A percentile compares a stretch with the other conserved stretches of the same genome.
phyloP scores from a whole-genome alignment of 2,888 invertebrate genomes.

The Brachyptera putata region DNA sequence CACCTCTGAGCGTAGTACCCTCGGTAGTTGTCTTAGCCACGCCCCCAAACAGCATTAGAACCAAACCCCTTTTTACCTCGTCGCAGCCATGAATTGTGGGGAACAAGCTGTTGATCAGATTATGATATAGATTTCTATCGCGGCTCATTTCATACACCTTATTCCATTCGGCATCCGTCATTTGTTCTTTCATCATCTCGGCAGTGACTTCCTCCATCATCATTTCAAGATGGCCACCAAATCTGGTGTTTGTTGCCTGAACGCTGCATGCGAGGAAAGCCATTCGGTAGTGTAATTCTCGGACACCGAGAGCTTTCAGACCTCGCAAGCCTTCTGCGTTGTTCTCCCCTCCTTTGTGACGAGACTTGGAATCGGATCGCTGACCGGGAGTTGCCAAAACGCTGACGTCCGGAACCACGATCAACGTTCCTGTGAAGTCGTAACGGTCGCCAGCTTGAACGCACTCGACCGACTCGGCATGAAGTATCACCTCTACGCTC shows the following conservation, averaged over 20 bases:
- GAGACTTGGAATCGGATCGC: slow-evolving; percentile 72
- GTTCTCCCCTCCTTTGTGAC: slow-evolving; percentile 67
- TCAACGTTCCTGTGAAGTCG: slow-evolving; percentile 92
- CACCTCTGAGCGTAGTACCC: slow-evolving; percentile 88
- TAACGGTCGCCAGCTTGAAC: slow-evolving; percentile 86
- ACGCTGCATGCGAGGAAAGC: slow-evolving; percentile 94
- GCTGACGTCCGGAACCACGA: slow-evolving; percentile 95
- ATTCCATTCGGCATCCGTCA: slow-evolving; percentile 92
- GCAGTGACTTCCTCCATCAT: slow-evolving; percentile 85
- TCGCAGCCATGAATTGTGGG: slow-evolving; percentile 96
- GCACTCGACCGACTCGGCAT: slow-evolving; percentile 94
- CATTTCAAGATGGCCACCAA: slow-evolving; percentile 74
- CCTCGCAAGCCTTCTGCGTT: slow-evolving; percentile 84
- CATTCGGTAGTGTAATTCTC: slow-evolving; percentile 81
- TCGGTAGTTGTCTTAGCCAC: slow-evolving; percentile 92
- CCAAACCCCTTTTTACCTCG: slow-evolving; percentile 76
- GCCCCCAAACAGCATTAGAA: slow-evolving; percentile 95
- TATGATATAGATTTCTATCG: slow-evolving; percentile 84
- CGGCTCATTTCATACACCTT: slow-evolving; percentile 96
- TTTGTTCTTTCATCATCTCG: slow-evolving; percentile 88
- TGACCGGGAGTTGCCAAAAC: slow-evolving; percentile 82
- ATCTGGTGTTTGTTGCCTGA: slow-evolving; percentile 78
- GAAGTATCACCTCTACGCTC: slow-evolving; percentile 86
- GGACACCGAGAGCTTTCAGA: slow-evolving; percentile 76
- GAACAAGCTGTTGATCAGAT: slow-evolving; percentile 87